Evolutionary conservation across 2,888 invertebrate genomes (phyloP), one percentile per base, ranked within the genome.

Genomic region (Acholoe squamosa): DNA sequence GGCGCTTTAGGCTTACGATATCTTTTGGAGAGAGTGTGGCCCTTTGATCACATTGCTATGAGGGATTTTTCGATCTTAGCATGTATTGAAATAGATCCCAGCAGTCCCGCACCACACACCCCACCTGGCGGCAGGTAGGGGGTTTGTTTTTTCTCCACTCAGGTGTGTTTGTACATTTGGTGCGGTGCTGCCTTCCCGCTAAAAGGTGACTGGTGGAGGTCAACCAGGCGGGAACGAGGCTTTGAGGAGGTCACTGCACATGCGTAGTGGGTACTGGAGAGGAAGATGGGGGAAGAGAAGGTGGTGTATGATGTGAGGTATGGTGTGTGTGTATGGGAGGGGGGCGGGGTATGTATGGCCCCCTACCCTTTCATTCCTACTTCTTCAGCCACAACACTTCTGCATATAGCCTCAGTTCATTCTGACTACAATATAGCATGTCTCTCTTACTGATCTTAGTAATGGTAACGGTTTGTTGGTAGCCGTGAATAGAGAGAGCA

Each of bases 111-210:
- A 43, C 71, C 71, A 5, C 71, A 71, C 71, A 14, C 71, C 71
- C 71, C 71, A 25, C 28, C 71, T 71, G n/a, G 28, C 71, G 25
- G 71, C 3, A 0, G 7, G 28, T 28, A n/a, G 25, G 7, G 28
- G 22, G 71, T 71, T 71, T 71, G 71, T 71, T 71, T 71, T 71
- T 25, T 0, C 31, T 16, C 28, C n/a, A 28, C 31, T 71, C 71
- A 71, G 71, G 71, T 71, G 71, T 71, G 31, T 71, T 71, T 71
- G 71, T 71, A 71, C 71, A 71, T 71, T 71, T 71, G 71, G 71
- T 71, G 71, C 71, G 71, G n/a, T 25, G n/a, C 14, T 14, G 28
- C 14, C 71, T 61, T 14, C 14, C 14, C 28, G 71, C 71, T 61
- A 61, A 19, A n/a, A n/a, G 61, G 61, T n/a, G 19, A 61, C 71